Evolutionary conservation across 1,140 invertebrate genomes (phyloP).

Genomic region (Paracyclopina nana): DNA sequence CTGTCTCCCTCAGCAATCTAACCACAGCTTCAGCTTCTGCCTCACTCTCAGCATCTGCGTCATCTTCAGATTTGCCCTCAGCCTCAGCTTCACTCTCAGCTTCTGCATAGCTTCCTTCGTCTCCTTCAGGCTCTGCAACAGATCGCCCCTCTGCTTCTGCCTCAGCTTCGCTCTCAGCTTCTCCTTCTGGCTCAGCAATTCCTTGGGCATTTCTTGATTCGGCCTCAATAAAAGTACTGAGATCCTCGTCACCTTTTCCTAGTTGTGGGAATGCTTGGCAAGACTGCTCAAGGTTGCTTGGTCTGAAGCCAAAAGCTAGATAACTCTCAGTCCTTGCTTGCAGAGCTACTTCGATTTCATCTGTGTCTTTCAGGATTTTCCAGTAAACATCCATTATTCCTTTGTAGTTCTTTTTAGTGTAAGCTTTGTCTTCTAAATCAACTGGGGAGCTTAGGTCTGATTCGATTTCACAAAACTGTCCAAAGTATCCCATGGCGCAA

Average conservation of each 20-base stretch:
- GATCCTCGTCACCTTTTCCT: too few species aligned
- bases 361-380: constrained; percentile 50
- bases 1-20: too few species aligned
- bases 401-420: constrained; percentile 45
- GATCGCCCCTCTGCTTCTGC: constrained; percentile 23
- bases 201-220: constrained; percentile 19
- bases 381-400: constrained; percentile 54
- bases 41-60: constrained; percentile 17
- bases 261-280: constrained; percentile 55
- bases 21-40: constrained; percentile 23
- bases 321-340: constrained; percentile 49
- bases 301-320: constrained; percentile 58
- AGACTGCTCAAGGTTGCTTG: constrained; percentile 44
- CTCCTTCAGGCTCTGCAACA: neutral
- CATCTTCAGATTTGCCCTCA: neutral
- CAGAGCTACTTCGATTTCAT: constrained; percentile 62
- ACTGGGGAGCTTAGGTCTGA: neutral
- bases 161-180: constrained; percentile 25
- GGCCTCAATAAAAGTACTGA: too few species aligned
- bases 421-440: neutral
- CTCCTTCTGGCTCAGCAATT: constrained; percentile 23
- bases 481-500: constrained; percentile 14
- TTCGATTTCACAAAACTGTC: neutral
- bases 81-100: constrained; percentile 6
- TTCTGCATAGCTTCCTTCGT: constrained; percentile 5